A percentile compares a stretch with the other conserved stretches of the same genome.
Evolutionary conservation across 2,888 invertebrate species (phyloP).

Genomic region (Crematogaster levior): DNA sequence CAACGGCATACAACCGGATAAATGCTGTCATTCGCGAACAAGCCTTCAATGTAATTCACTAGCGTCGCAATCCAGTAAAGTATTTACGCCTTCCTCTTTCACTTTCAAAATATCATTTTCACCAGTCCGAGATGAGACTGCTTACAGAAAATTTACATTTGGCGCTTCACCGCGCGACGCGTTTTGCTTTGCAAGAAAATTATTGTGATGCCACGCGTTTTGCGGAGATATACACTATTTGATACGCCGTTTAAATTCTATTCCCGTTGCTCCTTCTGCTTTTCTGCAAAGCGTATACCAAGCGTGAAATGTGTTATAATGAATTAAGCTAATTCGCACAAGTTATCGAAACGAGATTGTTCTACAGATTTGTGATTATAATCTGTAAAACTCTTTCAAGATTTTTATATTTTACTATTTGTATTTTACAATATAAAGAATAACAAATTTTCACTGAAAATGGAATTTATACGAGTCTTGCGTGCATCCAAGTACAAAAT

Average conservation of each 20-base stretch:
- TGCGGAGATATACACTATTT: not conserved
- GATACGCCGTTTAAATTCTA: conserved; percentile 25
- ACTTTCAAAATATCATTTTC: conserved; percentile 47
- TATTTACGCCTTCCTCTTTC: conserved; percentile 59
- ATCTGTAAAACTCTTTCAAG: not conserved
- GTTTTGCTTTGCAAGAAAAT: conserved; percentile 39
- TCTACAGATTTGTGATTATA: not conserved
- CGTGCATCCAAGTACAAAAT: not conserved
- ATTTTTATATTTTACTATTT: too few species aligned
- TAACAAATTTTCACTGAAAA: not conserved
- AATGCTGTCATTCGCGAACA: conserved; percentile 68
- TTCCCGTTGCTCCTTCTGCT: not conserved
- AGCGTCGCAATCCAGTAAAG: conserved; percentile 56
- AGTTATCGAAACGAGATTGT: conserved; percentile 2
- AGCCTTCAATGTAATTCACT: conserved; percentile 68
- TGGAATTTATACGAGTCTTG: not conserved
- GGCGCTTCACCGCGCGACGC: conserved; percentile 12
- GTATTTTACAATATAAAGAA: too few species aligned
- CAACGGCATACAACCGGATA: conserved; percentile 68
- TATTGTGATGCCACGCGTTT: conserved; percentile 18
- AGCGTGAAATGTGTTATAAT: not conserved
- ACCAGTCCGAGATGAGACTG: conserved; percentile 40
- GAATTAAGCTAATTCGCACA: not conserved
- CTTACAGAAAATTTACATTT: conserved; percentile 52
- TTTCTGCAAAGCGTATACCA: not conserved